Conservation (phyloP, 2,888 invertebrate genomes). For the Harpagoxenus sublaevis region DNA sequence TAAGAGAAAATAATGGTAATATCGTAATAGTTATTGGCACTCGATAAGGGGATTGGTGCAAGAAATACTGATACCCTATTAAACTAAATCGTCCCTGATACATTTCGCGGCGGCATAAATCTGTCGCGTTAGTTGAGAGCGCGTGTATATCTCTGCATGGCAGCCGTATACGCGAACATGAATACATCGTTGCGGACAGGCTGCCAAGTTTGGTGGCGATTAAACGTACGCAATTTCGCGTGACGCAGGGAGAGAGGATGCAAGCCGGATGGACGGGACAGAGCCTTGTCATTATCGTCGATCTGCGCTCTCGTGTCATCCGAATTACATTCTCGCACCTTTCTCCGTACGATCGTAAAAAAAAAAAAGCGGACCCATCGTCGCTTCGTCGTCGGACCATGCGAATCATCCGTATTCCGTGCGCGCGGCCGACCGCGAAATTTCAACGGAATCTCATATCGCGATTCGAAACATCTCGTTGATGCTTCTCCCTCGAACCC, state of each 20-base stretch:
- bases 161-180: neutral
- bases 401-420: neutral
- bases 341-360: conserved; percentile 3
- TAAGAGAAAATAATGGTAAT: neutral
- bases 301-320: conserved; percentile 16
- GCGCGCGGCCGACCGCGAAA: conserved; percentile 16
- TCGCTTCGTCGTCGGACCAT: neutral
- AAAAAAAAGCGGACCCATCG: neutral
- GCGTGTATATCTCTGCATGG: conserved; percentile 2
- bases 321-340: conserved; percentile 14
- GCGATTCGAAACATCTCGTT: conserved; percentile 20
- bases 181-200: conserved; percentile 40
- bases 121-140: conserved; percentile 21
- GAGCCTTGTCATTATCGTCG: conserved; percentile 40
- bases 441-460: conserved; percentile 36
- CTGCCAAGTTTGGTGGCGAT: conserved; percentile 44
- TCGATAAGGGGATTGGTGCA: neutral
- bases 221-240: conserved; percentile 48
- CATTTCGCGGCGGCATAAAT: conserved; percentile 21
- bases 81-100: conserved; percentile 15
- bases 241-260: neutral
- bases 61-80: neutral
- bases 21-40: neutral
- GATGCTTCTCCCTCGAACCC: neutral
- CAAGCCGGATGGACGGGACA: neutral